These are phyloP conservation scores for Halictus ligatus DNA, from an alignment of 2,888 invertebrate species.

Conservation along the genomic window DNA sequence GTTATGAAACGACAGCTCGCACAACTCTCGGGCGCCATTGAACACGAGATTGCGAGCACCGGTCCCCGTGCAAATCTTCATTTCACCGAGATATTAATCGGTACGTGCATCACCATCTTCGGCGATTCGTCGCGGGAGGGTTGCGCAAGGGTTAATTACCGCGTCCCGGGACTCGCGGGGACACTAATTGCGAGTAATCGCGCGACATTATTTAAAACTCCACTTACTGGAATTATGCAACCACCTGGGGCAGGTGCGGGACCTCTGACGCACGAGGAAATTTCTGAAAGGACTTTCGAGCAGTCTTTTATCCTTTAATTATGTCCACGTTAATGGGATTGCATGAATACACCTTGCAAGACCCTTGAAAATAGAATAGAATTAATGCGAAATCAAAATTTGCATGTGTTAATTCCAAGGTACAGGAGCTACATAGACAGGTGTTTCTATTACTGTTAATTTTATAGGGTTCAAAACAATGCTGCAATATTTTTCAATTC, in stretches of 20 bases:
- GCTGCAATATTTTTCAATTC: too few species aligned
- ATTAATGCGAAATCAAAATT: too few species aligned
- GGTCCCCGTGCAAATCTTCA: conserved; percentile 9
- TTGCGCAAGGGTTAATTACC: conserved; percentile 31
- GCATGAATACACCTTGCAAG: neutral
- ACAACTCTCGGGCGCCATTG: neutral
- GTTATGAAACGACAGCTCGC: conserved; percentile 6
- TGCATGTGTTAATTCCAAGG: too few species aligned
- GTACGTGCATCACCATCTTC: conserved; percentile 17
- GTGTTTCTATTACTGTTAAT: too few species aligned
- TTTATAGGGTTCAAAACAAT: too few species aligned
- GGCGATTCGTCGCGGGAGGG: neutral
- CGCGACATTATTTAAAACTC: conserved; percentile 37
- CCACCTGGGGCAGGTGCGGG: conserved; percentile 38
- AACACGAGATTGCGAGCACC: neutral
- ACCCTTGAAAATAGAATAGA: too few species aligned
- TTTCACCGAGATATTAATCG: conserved; percentile 14
- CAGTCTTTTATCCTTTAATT: neutral
- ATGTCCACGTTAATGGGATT: neutral
- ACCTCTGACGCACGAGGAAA: conserved; percentile 37
- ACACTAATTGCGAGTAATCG: conserved; percentile 43
- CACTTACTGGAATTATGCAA: conserved; percentile 32
- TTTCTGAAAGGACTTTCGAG: conserved; percentile 10
- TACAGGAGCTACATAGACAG: too few species aligned
- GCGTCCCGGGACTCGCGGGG: conserved; percentile 1